These are phyloP conservation scores for Drosophila eugracilis DNA, from an alignment of 1,140 invertebrate genomes.

Conservation along the genomic window DNA sequence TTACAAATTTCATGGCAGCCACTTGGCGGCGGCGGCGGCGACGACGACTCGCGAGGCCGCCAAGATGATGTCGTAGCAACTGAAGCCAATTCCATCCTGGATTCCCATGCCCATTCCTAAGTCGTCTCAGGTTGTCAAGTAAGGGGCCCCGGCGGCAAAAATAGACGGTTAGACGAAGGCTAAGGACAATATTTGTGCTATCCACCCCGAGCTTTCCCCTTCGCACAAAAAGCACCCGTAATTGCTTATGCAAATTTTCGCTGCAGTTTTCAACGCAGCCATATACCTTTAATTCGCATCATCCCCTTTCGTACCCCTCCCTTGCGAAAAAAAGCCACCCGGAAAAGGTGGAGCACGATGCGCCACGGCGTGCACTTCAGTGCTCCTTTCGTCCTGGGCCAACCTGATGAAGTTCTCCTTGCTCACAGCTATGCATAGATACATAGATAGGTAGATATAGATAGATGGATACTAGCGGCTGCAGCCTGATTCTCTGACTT, in stretches of 20 bases:
- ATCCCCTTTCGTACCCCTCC: no score
- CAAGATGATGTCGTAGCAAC: constrained; percentile 1
- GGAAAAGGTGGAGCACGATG: background rate
- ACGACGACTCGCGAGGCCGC: no score
- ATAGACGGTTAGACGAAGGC: constrained; percentile 1
- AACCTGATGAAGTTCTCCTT: background rate
- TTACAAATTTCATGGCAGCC: constrained; percentile 9
- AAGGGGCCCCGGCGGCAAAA: constrained; percentile 2
- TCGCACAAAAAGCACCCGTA: constrained; percentile 8
- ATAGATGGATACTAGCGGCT: background rate
- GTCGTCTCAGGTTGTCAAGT: background rate
- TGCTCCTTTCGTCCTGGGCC: background rate
- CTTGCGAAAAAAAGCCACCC: no score
- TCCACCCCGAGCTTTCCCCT: background rate
- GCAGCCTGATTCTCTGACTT: constrained; percentile 7
- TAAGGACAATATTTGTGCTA: constrained; percentile 8
- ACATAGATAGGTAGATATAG: no score
- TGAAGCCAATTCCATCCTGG: background rate
- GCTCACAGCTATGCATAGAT: background rate
- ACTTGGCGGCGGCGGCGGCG: constrained; percentile 6
- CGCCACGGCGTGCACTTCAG: no score
- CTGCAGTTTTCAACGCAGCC: constrained; percentile 5
- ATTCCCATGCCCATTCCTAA: no score
- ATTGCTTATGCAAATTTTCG: constrained; percentile 13
- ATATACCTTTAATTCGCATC: constrained; percentile 7